phyloP scores from a whole-genome alignment of 2,113 vertebrate genomes.

The Phrynosoma blainvillii region DNA sequence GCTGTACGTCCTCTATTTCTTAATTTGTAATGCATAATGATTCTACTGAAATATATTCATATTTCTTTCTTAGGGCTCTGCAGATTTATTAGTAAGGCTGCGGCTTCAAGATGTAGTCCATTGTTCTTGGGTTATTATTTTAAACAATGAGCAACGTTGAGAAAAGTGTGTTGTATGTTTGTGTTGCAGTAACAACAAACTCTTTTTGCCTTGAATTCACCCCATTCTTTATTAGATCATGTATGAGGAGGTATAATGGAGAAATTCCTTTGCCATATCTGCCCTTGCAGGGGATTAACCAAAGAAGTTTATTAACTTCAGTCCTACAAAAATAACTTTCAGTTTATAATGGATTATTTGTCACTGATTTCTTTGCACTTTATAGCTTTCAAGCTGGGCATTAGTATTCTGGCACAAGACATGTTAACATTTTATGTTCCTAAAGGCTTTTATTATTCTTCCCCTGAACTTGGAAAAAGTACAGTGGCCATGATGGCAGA shows the following conservation, averaged over 20 bases:
- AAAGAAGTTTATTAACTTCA: not conserved
- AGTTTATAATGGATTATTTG: not conserved
- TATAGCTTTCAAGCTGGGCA: not conserved
- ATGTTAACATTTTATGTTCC: not conserved
- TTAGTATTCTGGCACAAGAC: not conserved
- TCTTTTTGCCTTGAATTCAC: conserved; percentile 40
- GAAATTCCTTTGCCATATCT: not conserved
- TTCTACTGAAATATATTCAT: conserved; percentile 50
- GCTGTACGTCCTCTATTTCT: conserved; percentile 56
- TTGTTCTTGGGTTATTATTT: conserved; percentile 54
- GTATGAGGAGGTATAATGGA: not conserved
- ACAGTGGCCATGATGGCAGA: too few species aligned
- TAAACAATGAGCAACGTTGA: conserved; percentile 35
- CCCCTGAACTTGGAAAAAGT: too few species aligned
- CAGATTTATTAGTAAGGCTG: conserved; percentile 39
- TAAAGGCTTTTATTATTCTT: too few species aligned
- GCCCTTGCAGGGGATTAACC: not conserved
- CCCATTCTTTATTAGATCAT: not conserved
- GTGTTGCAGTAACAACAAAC: not conserved
- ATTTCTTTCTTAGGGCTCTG: conserved; percentile 45
- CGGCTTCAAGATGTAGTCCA: conserved; percentile 37
- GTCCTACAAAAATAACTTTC: not conserved
- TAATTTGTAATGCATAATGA: conserved; percentile 62
- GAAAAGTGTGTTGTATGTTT: conserved; percentile 45
- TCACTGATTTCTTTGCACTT: not conserved